Conservation (phyloP, 2,113 vertebrate species). For the Corythornis vintsioides region DNA sequence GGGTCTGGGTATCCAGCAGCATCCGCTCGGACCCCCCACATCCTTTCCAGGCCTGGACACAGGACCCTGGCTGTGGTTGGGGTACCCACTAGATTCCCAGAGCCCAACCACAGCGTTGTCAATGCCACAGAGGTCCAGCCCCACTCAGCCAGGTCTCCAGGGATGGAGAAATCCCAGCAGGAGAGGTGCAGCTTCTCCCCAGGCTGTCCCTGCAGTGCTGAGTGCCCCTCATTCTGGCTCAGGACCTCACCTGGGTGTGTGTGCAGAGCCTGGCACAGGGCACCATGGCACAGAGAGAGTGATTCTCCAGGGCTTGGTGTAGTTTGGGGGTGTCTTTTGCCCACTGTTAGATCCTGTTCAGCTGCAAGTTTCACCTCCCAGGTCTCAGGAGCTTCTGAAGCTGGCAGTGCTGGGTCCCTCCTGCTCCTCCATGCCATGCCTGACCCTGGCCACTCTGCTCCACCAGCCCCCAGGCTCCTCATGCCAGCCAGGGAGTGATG, state of each 20-base stretch:
- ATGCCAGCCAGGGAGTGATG: neutral
- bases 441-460: neutral
- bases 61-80: neutral
- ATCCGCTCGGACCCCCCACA: neutral
- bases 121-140: neutral
- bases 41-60: neutral
- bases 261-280: neutral
- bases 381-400: neutral
- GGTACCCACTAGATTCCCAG: neutral
- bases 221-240: neutral
- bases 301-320: neutral
- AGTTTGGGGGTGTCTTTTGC: neutral
- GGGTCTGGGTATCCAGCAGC: neutral
- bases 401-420: neutral
- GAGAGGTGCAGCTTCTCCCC: neutral
- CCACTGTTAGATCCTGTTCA: neutral
- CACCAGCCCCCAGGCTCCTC: fast-evolving
- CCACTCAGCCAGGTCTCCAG: neutral
- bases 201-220: neutral
- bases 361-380: neutral
- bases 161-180: fast-evolving
- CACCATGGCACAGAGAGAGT: neutral
- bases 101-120: neutral
- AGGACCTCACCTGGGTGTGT: neutral
- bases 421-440: neutral